Evolutionary conservation across 2,797 vertebrate genomes (phyloP), one percentile per base, ranked within the genome.

Genomic region (Anas georgica): DNA sequence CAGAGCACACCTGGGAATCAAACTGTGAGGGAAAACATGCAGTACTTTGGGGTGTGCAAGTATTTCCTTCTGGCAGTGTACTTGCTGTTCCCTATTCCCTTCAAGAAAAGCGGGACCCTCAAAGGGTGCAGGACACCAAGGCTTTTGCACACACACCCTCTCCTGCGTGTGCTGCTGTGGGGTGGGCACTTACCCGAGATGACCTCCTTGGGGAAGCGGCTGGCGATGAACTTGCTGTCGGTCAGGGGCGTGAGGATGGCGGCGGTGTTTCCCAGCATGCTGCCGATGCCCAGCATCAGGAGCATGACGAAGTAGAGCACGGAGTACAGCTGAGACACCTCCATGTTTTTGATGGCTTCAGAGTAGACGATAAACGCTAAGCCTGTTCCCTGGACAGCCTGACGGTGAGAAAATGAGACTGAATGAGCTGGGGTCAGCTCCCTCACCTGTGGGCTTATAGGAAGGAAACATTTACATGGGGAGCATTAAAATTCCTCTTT

Each of bases 261-360:
- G 0, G 98, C 98, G 0, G 98, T 93, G 67, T 99, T 99, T 4
- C 99, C 99, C 96, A 99, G 94, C 99, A 99, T 99, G 97, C 99
- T 99, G 41, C 99, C 99, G 5, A 99, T 96, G 31, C 99, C 99
- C 97, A 99, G 93, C 96, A 98, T 97, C 91, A 99, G 96, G 74
- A 99, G 97, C 99, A 99, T 99, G 84, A 97, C 2, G 82, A 99
- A 99, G 97, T 99, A 99, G 6, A 99, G 98, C 74, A 99, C 98
- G 0, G 99, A 99, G 98, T 99, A 99, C 41, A 99, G 96, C 98
- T 99, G 99, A 9, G 99, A 95, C 64, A 98, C 84, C 1, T 98
- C 98, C 99, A 99, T 99, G 97, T 99, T 98, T 84, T 98, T 98
- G 41, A 99, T 99, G 3, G 98, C 99, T 97, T 99, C 99, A 0